Percentiles rank a stretch among this genome's conserved stretches.
phyloP scores from a whole-genome alignment of 2,113 vertebrate genomes.

The Cyprinodon brontotheroides region DNA sequence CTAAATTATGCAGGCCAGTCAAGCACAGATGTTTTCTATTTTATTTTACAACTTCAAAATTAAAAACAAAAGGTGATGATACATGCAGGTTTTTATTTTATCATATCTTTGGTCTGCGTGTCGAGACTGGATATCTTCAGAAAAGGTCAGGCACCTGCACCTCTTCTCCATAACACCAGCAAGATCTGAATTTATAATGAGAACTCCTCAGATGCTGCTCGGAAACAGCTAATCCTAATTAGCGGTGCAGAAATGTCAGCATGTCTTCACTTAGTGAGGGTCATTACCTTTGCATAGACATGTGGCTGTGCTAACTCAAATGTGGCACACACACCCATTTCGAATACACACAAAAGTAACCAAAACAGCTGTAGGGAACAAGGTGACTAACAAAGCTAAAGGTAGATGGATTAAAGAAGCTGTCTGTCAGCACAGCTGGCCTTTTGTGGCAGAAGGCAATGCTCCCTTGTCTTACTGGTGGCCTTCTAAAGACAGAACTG shows the following conservation, averaged over 20 bases:
- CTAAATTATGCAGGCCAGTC: neutral
- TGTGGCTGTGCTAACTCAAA: slow-evolving; percentile 28
- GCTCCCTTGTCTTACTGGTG: slow-evolving; percentile 72
- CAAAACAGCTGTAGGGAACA: slow-evolving; percentile 13
- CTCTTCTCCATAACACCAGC: neutral
- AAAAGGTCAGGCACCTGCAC: neutral
- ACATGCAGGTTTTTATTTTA: neutral
- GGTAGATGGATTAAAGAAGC: slow-evolving; percentile 52
- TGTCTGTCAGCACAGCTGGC: slow-evolving; percentile 74
- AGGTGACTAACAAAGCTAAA: slow-evolving; percentile 19
- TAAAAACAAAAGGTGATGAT: no score
- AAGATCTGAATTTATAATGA: slow-evolving; percentile 60
- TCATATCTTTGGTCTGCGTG: no score
- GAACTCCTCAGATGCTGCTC: slow-evolving; percentile 37
- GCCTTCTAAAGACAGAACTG: slow-evolving; percentile 73
- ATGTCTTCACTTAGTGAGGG: slow-evolving; percentile 45
- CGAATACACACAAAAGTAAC: neutral
- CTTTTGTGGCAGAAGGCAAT: slow-evolving; percentile 67
- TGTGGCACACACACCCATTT: neutral
- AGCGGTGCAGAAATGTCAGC: slow-evolving; percentile 50
- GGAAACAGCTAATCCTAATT: slow-evolving; percentile 62
- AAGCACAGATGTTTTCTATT: neutral
- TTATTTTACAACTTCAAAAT: no score
- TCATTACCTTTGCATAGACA: slow-evolving; percentile 56
- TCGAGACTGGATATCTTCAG: neutral